Percentiles rank a stretch among this genome's conserved stretches.
phyloP scores from a whole-genome alignment of 2,113 vertebrate species.

The Chionomys nivalis region DNA sequence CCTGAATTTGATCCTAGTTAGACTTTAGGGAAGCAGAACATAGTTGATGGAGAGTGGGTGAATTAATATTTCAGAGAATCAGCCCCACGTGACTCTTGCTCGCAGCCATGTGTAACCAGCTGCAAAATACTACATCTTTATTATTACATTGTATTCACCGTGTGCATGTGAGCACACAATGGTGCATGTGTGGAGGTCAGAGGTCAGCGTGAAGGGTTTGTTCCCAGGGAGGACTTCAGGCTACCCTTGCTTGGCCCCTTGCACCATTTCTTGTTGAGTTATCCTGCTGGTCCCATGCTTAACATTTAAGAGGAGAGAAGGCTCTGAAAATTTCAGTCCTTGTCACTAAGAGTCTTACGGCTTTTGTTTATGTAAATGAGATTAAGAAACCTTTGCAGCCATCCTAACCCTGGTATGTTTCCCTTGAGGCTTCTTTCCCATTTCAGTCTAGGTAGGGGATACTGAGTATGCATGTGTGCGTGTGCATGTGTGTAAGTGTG shows the following conservation, averaged over 20 bases:
- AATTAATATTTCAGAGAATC: neutral
- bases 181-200: no score
- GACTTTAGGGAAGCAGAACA: neutral
- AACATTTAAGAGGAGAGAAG: neutral
- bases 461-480: no score
- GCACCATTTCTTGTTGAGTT: neutral
- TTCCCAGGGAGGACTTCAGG: neutral
- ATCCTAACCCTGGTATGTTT: neutral
- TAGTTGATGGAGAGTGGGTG: neutral
- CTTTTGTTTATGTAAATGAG: neutral
- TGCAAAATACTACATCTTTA: neutral
- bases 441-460: neutral
- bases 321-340: neutral
- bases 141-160: neutral
- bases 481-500: neutral
- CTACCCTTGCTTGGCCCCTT: neutral
- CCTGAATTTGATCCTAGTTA: neutral
- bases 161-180: neutral
- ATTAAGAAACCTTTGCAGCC: neutral
- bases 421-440: neutral
- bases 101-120: neutral
- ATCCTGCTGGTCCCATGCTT: neutral
- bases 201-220: no score
- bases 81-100: neutral
- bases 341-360: neutral